Conservation (phyloP, 2,797 vertebrate species). For the Aquila chrysaetos region DNA sequence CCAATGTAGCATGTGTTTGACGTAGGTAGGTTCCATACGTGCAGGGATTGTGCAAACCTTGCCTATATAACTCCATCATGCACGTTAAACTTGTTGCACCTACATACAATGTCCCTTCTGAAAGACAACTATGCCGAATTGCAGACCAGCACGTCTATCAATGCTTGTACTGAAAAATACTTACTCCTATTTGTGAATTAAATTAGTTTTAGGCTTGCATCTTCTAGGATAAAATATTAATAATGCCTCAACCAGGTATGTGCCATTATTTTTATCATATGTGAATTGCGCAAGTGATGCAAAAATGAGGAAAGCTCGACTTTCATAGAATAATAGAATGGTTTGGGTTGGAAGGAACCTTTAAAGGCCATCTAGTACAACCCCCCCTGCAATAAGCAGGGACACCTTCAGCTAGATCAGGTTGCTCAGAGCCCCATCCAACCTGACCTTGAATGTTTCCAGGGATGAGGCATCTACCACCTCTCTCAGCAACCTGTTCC, state of each 20-base stretch:
- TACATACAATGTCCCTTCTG: neutral
- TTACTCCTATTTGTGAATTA: neutral
- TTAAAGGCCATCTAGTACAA: neutral
- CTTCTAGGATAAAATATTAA: neutral
- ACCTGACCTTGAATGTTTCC: neutral
- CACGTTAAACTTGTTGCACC: neutral
- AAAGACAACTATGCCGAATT: neutral
- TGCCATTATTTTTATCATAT: neutral
- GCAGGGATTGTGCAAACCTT: neutral
- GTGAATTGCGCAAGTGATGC: neutral
- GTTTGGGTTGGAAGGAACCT: neutral
- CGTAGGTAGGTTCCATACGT: neutral
- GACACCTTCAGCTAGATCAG: neutral
- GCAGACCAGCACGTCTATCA: neutral
- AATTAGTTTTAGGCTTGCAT: neutral
- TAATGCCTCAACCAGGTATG: neutral
- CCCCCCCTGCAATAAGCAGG: neutral
- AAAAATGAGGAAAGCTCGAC: neutral
- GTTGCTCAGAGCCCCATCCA: neutral
- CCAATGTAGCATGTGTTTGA: rapidly evolving
- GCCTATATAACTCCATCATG: neutral
- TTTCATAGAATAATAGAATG: neutral
- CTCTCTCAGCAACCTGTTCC: neutral
- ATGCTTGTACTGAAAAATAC: neutral
- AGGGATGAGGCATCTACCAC: neutral